phyloP scores from a whole-genome alignment of 1,140 invertebrate species.

The Platyscapa corneri region DNA sequence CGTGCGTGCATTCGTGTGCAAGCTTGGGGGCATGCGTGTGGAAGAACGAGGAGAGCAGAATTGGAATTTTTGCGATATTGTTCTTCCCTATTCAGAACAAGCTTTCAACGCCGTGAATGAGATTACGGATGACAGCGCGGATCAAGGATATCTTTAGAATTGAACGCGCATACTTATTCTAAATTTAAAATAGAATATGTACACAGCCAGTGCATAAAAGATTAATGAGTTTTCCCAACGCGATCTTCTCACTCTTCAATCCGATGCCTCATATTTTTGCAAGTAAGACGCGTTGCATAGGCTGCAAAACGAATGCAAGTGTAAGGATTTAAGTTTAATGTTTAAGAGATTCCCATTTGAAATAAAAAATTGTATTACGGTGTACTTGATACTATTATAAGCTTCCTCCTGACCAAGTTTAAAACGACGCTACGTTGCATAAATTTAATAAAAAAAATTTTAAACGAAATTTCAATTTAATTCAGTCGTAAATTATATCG shows the following conservation, averaged over 20 bases:
- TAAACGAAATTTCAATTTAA: too few relatives aligned
- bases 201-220: neutral
- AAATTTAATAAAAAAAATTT: neutral
- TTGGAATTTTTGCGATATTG: neutral
- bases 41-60: neutral
- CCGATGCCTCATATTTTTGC: neutral
- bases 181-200: neutral
- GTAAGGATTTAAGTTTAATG: neutral
- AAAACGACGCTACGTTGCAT: neutral
- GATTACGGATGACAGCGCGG: neutral
- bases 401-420: neutral
- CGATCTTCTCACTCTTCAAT: neutral
- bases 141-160: slow-evolving; percentile 21
- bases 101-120: neutral
- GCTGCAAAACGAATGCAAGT: neutral
- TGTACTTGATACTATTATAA: neutral
- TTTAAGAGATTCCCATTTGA: neutral
- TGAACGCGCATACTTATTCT: neutral
- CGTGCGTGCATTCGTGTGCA: neutral
- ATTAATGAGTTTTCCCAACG: neutral
- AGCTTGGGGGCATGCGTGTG: neutral
- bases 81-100: slow-evolving; percentile 6
- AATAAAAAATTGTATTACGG: neutral
- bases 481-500: too few relatives aligned
- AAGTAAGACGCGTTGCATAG: neutral